A percentile compares a stretch with the other conserved stretches of the same genome.
Evolutionary conservation across 2,113 vertebrate species (phyloP).

Genomic region (Myotis lucifugus): DNA sequence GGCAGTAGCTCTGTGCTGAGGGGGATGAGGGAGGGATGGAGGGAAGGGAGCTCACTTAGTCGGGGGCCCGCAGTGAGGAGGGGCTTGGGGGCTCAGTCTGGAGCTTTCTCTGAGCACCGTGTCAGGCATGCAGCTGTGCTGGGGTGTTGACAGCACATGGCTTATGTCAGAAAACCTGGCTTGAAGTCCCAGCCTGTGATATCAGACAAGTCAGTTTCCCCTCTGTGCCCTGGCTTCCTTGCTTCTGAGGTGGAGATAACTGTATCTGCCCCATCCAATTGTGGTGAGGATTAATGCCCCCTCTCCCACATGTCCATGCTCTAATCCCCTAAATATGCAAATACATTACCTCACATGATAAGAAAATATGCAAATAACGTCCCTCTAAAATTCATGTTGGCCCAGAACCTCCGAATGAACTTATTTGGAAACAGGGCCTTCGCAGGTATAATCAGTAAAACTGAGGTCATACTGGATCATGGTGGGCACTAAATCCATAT

Average conservation of each 20-base stretch:
- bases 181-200: neutral
- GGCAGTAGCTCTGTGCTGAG: neutral
- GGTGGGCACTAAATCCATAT: neutral
- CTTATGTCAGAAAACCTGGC: neutral
- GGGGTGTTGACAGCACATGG: neutral
- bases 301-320: neutral
- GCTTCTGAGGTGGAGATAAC: neutral
- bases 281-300: neutral
- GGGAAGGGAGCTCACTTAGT: neutral
- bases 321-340: neutral
- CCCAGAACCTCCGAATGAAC: neutral
- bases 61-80: neutral
- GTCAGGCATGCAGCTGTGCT: neutral
- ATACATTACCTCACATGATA: neutral
- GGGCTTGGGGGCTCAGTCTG: neutral
- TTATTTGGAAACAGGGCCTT: neutral
- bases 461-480: neutral
- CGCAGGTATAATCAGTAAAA: neutral
- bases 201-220: neutral
- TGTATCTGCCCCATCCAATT: neutral
- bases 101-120: neutral
- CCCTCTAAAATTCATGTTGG: neutral
- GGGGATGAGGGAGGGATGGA: too few relatives aligned
- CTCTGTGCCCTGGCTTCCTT: neutral
- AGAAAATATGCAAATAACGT: neutral